Evolutionary conservation across 2,113 vertebrate species (phyloP).

Genomic region (Triplophysa dalaica): DNA sequence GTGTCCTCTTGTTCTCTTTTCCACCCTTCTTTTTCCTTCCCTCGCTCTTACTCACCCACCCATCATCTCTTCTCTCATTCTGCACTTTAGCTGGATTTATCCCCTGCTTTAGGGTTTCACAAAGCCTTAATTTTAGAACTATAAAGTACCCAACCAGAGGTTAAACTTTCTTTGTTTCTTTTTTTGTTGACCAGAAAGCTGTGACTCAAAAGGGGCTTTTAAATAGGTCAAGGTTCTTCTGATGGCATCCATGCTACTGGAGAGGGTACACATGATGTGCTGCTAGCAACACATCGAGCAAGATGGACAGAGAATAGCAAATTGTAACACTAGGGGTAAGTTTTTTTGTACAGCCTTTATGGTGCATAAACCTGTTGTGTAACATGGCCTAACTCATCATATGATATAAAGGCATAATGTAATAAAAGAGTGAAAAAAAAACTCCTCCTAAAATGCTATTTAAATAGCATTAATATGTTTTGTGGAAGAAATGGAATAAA

Average conservation of each 20-base stretch:
- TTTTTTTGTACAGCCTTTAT: neutral
- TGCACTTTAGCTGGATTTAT: slow-evolving; percentile 21
- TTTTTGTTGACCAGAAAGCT: slow-evolving; percentile 55
- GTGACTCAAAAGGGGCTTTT: slow-evolving; percentile 61
- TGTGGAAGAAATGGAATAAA: neutral
- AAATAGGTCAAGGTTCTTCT: slow-evolving; percentile 61
- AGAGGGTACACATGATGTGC: slow-evolving; percentile 45
- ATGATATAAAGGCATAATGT: too few relatives aligned
- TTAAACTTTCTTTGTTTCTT: slow-evolving; percentile 27
- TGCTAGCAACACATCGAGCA: slow-evolving; percentile 42
- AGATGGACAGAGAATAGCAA: slow-evolving; percentile 52
- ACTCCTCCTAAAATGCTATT: neutral
- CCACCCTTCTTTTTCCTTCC: slow-evolving; percentile 20
- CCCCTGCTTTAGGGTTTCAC: slow-evolving; percentile 6
- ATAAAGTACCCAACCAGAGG: neutral
- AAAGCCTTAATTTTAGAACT: neutral
- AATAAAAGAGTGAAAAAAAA: neutral
- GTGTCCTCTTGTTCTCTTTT: slow-evolving; percentile 50
- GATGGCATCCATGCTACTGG: slow-evolving; percentile 56
- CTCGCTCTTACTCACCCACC: slow-evolving; percentile 21
- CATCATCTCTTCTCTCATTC: slow-evolving; percentile 2
- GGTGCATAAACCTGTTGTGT: neutral
- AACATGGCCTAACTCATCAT: neutral
- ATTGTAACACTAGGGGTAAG: slow-evolving; percentile 47
- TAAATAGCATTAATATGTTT: neutral